Percentiles rank a stretch among this genome's conserved stretches.
Evolutionary conservation across 2,113 vertebrate species (phyloP).

Genomic region (Lagopus leucura): DNA sequence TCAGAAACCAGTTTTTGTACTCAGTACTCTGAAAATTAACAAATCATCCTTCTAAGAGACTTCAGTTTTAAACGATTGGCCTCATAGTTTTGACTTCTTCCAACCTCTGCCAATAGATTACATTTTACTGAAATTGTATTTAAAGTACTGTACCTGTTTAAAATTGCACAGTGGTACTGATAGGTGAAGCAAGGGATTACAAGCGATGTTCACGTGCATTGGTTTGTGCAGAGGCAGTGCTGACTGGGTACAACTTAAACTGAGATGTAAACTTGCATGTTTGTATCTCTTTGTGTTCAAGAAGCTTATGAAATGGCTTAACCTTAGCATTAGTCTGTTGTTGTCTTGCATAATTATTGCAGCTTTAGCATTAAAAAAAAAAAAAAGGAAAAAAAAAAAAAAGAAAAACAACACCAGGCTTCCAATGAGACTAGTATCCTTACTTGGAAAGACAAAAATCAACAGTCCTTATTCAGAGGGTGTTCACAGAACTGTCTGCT

Average conservation of each 20-base stretch:
- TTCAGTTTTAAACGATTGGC: neutral
- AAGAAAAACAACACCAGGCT: neutral
- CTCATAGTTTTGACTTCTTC: neutral
- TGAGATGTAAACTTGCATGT: neutral
- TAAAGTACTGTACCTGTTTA: neutral
- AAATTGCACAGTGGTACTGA: neutral
- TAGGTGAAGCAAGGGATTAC: neutral
- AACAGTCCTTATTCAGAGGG: neutral
- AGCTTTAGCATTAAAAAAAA: neutral
- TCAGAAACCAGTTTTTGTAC: neutral
- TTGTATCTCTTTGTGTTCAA: neutral
- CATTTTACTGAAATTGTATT: neutral
- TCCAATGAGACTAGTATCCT: neutral
- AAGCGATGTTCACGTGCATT: neutral
- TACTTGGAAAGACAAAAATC: neutral
- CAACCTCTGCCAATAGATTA: neutral
- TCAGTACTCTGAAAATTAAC: neutral
- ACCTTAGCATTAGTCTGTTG: neutral
- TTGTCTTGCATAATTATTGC: neutral
- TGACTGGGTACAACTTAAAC: neutral
- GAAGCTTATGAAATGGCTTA: neutral
- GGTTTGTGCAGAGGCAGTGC: neutral
- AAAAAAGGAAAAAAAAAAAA: neutral
- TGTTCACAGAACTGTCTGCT: neutral
- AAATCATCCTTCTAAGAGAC: neutral